These are phyloP conservation scores for Coelopa frigida DNA, from an alignment of 1,140 invertebrate species.

Conservation along the genomic window DNA sequence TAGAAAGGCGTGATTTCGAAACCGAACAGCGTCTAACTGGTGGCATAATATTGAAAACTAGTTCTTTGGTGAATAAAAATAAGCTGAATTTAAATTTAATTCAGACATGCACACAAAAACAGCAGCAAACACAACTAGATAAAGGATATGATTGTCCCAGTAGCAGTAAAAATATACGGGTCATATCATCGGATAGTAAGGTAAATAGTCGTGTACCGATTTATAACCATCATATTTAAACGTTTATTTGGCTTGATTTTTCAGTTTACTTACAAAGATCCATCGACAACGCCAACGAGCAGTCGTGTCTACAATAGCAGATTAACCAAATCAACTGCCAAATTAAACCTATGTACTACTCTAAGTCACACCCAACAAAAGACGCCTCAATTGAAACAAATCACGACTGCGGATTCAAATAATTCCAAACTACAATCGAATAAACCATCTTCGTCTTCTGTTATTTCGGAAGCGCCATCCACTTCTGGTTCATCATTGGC, in stretches of 20 bases:
- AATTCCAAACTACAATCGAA: constrained; percentile 1
- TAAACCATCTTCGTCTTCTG: constrained; percentile 8
- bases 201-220: constrained; percentile 11
- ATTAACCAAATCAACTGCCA: constrained; percentile 43
- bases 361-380: constrained; percentile 17
- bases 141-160: constrained; percentile 33
- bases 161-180: constrained; percentile 24
- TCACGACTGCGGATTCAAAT: constrained; percentile 6
- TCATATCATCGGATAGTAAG: constrained; percentile 40
- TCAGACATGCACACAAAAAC: constrained; percentile 20
- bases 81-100: constrained; percentile 41
- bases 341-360: constrained; percentile 34
- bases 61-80: constrained; percentile 29
- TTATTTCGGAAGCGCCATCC: background rate
- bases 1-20: constrained; percentile 42
- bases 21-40: constrained; percentile 38
- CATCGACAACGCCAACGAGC: constrained; percentile 37
- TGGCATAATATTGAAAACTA: constrained; percentile 33
- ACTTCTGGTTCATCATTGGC: constrained; percentile 4
- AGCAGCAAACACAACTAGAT: constrained; percentile 3
- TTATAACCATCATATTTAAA: background rate
- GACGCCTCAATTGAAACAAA: constrained; percentile 3
- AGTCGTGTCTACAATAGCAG: constrained; percentile 36
- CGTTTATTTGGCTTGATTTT: background rate
- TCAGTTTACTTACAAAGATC: constrained; percentile 38